Conservation (phyloP, 2,888 invertebrate species). For the Apeira syringaria region DNA sequence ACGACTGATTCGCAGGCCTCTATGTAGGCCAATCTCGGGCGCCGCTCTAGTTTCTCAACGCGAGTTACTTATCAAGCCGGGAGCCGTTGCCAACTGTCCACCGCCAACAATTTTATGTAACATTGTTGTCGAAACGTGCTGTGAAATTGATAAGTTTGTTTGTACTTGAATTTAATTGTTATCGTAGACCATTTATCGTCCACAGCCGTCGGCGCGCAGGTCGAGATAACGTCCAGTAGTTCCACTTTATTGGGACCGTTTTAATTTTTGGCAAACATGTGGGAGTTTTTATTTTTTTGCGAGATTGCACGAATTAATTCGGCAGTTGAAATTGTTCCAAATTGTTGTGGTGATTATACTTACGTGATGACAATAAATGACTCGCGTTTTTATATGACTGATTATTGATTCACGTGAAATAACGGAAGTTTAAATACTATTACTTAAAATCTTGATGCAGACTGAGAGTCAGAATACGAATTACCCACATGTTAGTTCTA, state of each 20-base stretch:
- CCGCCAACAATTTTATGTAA: conserved; percentile 75
- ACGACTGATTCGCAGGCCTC: conserved; percentile 69
- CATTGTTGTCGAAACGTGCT: conserved; percentile 77
- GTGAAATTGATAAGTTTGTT: conserved; percentile 66
- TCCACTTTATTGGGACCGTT: conserved; percentile 14
- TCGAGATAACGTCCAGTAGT: conserved; percentile 25
- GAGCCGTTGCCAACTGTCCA: conserved; percentile 70
- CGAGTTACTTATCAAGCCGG: conserved; percentile 72
- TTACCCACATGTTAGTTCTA: too few relatives aligned
- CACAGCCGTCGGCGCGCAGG: conserved; percentile 21
- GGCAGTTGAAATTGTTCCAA: conserved; percentile 16
- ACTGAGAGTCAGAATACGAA: too few relatives aligned
- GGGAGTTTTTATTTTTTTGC: conserved; percentile 9
- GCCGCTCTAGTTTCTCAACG: conserved; percentile 78
- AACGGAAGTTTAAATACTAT: too few relatives aligned
- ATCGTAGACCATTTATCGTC: conserved; percentile 28
- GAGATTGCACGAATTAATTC: conserved; percentile 17
- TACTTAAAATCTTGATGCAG: too few relatives aligned
- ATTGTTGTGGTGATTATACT: conserved; percentile 13
- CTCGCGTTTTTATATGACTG: too few relatives aligned
- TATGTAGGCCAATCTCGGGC: conserved; percentile 76
- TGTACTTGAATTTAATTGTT: conserved; percentile 38
- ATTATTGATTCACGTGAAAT: too few relatives aligned
- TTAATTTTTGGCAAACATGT: conserved; percentile 21
- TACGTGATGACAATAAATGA: not conserved